Evolutionary conservation across 2,888 invertebrate genomes (phyloP), one percentile per base, ranked within the genome.

Genomic region (Tyria jacobaeae): DNA sequence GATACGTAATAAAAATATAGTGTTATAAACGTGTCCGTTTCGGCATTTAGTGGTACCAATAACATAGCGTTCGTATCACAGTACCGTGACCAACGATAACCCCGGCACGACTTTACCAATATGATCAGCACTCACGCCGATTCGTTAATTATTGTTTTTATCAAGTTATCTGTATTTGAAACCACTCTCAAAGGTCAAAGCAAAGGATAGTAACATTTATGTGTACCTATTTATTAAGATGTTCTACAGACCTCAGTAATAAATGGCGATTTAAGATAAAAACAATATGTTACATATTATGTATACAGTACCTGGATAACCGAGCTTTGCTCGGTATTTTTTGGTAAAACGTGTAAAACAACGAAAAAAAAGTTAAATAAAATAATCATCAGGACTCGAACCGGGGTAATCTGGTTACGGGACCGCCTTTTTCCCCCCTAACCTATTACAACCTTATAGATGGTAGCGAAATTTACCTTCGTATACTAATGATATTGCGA

Each of bases 51-150:
- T 53, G 48, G 31, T 35, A 52, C 35, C 52, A 65, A 61, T 71
- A 66, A 64, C 69, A 68, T 63, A 48, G 31, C 55, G 61, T 52
- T 62, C 69, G 60, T 70, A 61, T 68, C 64, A 55, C 21, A 48
- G 12, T 51, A 63, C 65, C 60, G 58, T 76, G 71, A 70, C 70
- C 65, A 15, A 15, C 41, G 74, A 74, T 74, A 74, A 73, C 74
- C 68, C 62, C 44, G 44, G 34, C 27, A 54, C 24, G 25, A 37
- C 50, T 25, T 35, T 35, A 41, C 48, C 41, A 59, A 35, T 24
- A 17, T 31, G 39, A 50, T 31, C 50, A 41, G n/a, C 4, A 25
- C 34, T 35, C n/a, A 47, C 50, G 34, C 15, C 35, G 48, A 47
- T 48, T 56, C 0, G 51, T 35, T 51, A 10, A 35, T 51, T 35